A percentile compares a stretch with the other conserved stretches of the same genome.
phyloP scores from a whole-genome alignment of 1,140 invertebrate genomes.

The Euschistus heros region DNA sequence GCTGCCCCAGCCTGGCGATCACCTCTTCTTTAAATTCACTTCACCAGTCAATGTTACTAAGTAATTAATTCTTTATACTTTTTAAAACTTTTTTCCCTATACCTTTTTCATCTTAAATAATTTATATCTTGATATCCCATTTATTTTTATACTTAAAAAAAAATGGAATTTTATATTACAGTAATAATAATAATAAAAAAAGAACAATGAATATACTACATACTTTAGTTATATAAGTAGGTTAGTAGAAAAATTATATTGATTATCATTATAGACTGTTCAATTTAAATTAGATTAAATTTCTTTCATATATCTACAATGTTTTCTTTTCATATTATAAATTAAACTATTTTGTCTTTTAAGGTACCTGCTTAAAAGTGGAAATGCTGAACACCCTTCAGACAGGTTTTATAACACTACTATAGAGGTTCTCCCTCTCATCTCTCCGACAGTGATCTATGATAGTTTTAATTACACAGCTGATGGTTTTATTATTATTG shows the following conservation, averaged over 20 bases:
- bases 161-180: no score
- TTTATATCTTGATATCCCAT: not conserved
- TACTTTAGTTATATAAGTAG: not conserved
- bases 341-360: constrained; percentile 27
- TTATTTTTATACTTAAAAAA: no score
- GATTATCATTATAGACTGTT: no score
- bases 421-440: constrained; percentile 61
- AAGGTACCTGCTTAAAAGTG: constrained; percentile 80
- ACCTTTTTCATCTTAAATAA: no score
- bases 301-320: no score
- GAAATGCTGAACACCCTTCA: constrained; percentile 81
- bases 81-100: no score
- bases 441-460: constrained; percentile 35
- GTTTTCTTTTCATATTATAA: no score
- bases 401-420: constrained; percentile 86
- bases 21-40: constrained; percentile 69
- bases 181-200: not conserved
- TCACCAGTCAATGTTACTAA: constrained; percentile 62
- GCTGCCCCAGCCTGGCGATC: constrained; percentile 71
- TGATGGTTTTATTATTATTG: constrained; percentile 60
- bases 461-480: constrained; percentile 48
- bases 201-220: not conserved
- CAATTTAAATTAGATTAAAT: no score
- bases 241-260: not conserved
- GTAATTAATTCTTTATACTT: constrained; percentile 39